Base-by-base conservation (phyloP, 2,888 invertebrate species). In the Papilio protenor region DNA sequence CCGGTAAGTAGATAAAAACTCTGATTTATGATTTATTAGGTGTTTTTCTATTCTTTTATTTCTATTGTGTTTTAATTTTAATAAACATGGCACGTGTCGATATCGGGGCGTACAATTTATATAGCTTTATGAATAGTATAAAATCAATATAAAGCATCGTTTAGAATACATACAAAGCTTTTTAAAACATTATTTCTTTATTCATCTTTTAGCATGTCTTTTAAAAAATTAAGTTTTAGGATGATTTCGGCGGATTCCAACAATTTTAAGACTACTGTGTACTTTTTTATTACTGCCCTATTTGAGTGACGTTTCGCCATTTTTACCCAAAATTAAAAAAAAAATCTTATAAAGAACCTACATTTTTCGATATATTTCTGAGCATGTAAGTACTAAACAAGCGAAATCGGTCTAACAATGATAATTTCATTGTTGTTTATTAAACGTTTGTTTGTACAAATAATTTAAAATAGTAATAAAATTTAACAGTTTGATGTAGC, bases 41-140 rank as follows among this genome's bases (percentile, higher is more conserved):
- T 70, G 4, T 47, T 57, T 10, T 10, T 18, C 61, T 47, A 18
- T 27, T 71, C 47, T 71, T 75, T 71, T 61, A 27, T 1, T 23
- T 64, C n/a, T 55, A 64, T 66, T 11, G 5, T 75, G 27, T 73
- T n/a, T 73, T 71, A 78, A 73, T 71, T 16, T 40, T 33, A 12
- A 61, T 72, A 61, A 80, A 78, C 66, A 79, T 77, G 81, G 83
- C 84, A 82, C 84, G 83, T 84, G 84, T 82, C 83, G 76, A 73
- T 80, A 23, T 59, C 72, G 66, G 72, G 57, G 33, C 70, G 61
- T 75, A 64, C 45, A 23, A 40, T 21, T 73, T 75, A 55, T 75
- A 40, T 55, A 40, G 11, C 8, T 49, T 61, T 49, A 52, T 45
- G 55, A 77, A 47, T 16, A 11, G 66, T 21, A 45, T 12, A 21